Percentiles rank a stretch among this genome's conserved stretches.
phyloP scores from a whole-genome alignment of 2,113 vertebrate genomes.

The Turdus rufiventris region DNA sequence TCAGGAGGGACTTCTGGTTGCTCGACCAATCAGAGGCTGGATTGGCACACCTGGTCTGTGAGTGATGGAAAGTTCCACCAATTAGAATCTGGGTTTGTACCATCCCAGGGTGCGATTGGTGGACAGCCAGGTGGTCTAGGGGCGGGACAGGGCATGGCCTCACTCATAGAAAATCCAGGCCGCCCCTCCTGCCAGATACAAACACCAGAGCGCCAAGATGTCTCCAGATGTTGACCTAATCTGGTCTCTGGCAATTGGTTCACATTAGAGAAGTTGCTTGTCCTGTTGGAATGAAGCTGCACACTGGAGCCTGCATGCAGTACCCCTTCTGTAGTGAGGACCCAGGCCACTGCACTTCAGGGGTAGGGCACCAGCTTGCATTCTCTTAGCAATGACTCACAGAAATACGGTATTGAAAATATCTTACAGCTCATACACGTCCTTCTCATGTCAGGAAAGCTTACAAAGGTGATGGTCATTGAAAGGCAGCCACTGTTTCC shows the following conservation, averaged over 20 bases:
- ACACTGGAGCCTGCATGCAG: accelerated
- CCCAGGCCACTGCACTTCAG: background rate
- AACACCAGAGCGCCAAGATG: accelerated
- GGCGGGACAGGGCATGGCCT: background rate
- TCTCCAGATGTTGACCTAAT: accelerated
- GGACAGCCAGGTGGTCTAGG: no score
- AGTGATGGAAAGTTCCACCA: background rate
- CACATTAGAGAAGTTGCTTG: background rate
- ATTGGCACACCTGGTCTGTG: accelerated
- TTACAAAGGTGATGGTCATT: background rate
- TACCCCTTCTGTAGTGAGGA: background rate
- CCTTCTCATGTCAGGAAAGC: background rate
- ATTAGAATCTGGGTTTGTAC: background rate
- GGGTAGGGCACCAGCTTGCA: background rate
- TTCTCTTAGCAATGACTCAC: background rate
- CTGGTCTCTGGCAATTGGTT: accelerated
- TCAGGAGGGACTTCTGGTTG: background rate
- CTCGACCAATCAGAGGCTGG: background rate
- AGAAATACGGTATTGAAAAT: background rate
- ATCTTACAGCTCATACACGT: background rate
- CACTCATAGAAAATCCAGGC: accelerated
- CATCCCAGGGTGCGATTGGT: accelerated
- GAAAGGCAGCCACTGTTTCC: background rate
- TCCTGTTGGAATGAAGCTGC: background rate
- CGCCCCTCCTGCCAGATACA: accelerated